A percentile compares a stretch with the other conserved stretches of the same genome.
These are phyloP conservation scores for Halocaridina rubra DNA, from an alignment of 2,888 invertebrate genomes.

Conservation along the genomic window DNA sequence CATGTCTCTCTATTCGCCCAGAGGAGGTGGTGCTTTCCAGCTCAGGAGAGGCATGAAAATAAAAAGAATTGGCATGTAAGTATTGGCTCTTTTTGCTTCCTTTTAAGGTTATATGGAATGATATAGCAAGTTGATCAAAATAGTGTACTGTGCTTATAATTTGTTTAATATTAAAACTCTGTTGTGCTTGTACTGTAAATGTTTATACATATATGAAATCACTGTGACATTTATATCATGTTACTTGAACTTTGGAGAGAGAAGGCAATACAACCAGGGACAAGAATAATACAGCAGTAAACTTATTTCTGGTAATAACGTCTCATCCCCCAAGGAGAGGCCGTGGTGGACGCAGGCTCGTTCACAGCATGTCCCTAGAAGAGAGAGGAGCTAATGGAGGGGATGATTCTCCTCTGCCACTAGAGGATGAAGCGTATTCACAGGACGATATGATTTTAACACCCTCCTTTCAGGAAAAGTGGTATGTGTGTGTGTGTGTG, in stretches of 20 bases:
- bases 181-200: too few relatives aligned
- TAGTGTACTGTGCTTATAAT: too few relatives aligned
- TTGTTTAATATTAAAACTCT: too few relatives aligned
- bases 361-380: slow-evolving; percentile 59
- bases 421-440: slow-evolving; percentile 53
- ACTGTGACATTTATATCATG: too few relatives aligned
- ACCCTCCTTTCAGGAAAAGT: slow-evolving; percentile 44
- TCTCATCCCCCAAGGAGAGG: slow-evolving; percentile 53
- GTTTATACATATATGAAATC: too few relatives aligned
- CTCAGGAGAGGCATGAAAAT: slow-evolving; percentile 49
- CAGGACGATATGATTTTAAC: slow-evolving; percentile 57
- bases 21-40: slow-evolving; percentile 30
- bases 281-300: too few relatives aligned
- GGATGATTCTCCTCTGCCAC: slow-evolving; percentile 49
- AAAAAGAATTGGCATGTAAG: slow-evolving; percentile 39
- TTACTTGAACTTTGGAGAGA: too few relatives aligned
- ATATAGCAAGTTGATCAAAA: too few relatives aligned
- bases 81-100: neutral
- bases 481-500: slow-evolving; percentile 23
- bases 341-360: slow-evolving; percentile 50
- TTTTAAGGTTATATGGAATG: too few relatives aligned
- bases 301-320: too few relatives aligned
- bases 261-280: too few relatives aligned
- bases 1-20: slow-evolving; percentile 29
- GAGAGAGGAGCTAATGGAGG: slow-evolving; percentile 36